phyloP scores from a whole-genome alignment of 2,113 vertebrate genomes.

The Varanus salvator region DNA sequence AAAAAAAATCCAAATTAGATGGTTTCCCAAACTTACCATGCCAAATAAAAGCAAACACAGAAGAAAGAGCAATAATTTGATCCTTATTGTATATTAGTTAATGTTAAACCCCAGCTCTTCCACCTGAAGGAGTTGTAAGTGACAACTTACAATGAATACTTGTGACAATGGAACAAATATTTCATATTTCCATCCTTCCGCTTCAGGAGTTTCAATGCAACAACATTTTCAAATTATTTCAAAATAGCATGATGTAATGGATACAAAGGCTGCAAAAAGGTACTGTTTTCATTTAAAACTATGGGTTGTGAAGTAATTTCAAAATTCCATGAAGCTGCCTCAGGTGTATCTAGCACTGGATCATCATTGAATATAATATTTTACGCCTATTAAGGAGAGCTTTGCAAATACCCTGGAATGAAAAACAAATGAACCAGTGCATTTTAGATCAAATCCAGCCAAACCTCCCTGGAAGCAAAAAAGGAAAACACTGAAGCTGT shows the following conservation, averaged over 20 bases:
- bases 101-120: neutral
- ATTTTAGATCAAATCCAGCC: too few relatives aligned
- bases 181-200: neutral
- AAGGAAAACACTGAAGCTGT: too few relatives aligned
- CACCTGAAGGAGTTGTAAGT: neutral
- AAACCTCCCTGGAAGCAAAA: too few relatives aligned
- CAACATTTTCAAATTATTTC: neutral
- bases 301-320: neutral
- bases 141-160: too few relatives aligned
- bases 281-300: neutral
- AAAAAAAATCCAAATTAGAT: constrained; percentile 3
- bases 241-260: neutral
- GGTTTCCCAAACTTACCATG: neutral
- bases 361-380: neutral
- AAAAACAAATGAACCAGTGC: too few relatives aligned
- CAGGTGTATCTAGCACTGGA: neutral
- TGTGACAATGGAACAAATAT: too few relatives aligned
- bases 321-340: neutral
- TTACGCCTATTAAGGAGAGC: too few relatives aligned
- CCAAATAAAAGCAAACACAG: neutral
- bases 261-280: neutral
- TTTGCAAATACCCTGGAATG: too few relatives aligned
- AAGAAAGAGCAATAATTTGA: neutral
- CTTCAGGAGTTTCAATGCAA: neutral
- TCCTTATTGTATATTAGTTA: neutral